These are phyloP conservation scores for Ahaetulla prasina DNA, from an alignment of 2,113 vertebrate genomes.

Conservation along the genomic window DNA sequence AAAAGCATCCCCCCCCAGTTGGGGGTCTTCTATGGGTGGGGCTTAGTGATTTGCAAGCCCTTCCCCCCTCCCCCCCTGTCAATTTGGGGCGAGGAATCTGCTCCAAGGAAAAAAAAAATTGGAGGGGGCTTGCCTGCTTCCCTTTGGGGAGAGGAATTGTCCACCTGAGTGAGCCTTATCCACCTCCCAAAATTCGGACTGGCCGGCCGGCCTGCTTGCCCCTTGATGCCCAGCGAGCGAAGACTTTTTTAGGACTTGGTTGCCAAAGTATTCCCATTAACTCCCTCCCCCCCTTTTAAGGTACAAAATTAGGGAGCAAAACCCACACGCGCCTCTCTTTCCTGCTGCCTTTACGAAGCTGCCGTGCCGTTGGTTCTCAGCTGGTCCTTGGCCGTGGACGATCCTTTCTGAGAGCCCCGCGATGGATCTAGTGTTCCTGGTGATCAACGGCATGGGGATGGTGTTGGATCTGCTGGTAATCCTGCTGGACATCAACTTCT, in stretches of 20 bases:
- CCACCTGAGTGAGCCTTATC: not conserved
- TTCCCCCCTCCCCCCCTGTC: not conserved
- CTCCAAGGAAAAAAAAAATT: not conserved
- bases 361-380: not conserved
- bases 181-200: no score
- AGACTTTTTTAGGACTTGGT: not conserved
- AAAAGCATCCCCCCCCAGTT: not conserved
- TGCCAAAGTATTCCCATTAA: not conserved
- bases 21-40: not conserved
- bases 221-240: not conserved
- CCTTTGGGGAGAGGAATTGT: not conserved
- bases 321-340: not conserved
- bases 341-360: not conserved
- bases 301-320: not conserved
- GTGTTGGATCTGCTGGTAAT: slow-evolving; percentile 77
- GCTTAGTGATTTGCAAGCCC: not conserved
- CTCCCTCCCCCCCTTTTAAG: not conserved
- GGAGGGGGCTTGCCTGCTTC: not conserved
- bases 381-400: not conserved
- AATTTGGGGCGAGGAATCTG: not conserved
- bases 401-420: not conserved
- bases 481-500: slow-evolving; percentile 86
- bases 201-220: not conserved
- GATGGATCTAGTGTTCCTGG: slow-evolving; percentile 80
- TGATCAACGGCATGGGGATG: slow-evolving; percentile 75